Conservation (phyloP, 2,888 invertebrate species). For the Polylopha cassiicola region DNA sequence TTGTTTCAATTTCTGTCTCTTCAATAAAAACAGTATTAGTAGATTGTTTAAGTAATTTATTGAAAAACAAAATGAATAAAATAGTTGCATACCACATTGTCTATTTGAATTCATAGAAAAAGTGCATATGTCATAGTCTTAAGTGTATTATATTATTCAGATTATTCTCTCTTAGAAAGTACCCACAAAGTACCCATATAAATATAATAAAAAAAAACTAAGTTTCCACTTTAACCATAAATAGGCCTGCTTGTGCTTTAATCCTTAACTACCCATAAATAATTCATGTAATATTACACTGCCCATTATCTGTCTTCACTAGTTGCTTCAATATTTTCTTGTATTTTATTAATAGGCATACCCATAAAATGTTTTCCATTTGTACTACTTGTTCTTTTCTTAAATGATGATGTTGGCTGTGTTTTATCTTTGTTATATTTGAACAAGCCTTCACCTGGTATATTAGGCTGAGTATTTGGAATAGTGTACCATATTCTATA, state of each 20-base stretch:
- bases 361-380: conserved; percentile 86
- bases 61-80: conserved; percentile 15
- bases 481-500: conserved; percentile 88
- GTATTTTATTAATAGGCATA: conserved; percentile 80
- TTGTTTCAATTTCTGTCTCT: too few relatives aligned
- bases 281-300: background rate
- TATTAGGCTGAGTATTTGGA: conserved; percentile 78
- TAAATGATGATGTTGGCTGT: conserved; percentile 42
- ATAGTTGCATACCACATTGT: conserved; percentile 5
- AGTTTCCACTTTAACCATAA: too few relatives aligned
- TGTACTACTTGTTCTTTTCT: conserved; percentile 64
- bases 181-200: too few relatives aligned
- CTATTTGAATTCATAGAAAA: conserved; percentile 10
- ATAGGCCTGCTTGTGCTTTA: too few relatives aligned
- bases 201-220: too few relatives aligned
- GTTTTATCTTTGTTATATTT: conserved; percentile 81
- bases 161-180: too few relatives aligned
- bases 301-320: conserved; percentile 55
- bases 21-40: conserved; percentile 26
- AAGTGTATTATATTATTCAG: too few relatives aligned
- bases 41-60: conserved; percentile 23
- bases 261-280: too few relatives aligned
- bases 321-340: conserved; percentile 47
- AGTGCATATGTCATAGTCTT: conserved; percentile 2
- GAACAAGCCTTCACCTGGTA: conserved; percentile 88